Conservation (phyloP, 2,888 invertebrate genomes). For the Thecophora atra region DNA sequence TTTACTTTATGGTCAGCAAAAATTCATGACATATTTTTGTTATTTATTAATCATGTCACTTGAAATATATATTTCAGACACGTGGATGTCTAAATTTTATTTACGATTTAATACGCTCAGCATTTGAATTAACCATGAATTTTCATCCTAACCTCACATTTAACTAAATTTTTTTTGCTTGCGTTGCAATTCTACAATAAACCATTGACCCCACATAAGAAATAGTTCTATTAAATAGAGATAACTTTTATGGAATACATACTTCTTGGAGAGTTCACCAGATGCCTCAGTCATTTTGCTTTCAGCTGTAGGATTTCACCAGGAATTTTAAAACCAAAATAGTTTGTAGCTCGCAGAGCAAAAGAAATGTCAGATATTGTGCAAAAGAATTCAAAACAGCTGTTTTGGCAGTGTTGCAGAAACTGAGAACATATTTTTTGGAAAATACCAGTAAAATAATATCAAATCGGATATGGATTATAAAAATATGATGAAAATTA, state of each 20-base stretch:
- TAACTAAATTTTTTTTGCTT: conserved; percentile 47
- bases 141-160: conserved; percentile 46
- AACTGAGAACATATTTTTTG: too few species aligned
- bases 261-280: conserved; percentile 63
- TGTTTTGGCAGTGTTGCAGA: neutral
- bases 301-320: too few species aligned
- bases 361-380: neutral
- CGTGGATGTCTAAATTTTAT: conserved; percentile 7
- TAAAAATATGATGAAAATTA: too few species aligned
- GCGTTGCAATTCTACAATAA: conserved; percentile 29
- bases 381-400: conserved; percentile 1
- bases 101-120: neutral
- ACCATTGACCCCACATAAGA: too few species aligned
- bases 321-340: neutral
- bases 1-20: neutral
- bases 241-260: conserved; percentile 46
- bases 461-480: too few species aligned
- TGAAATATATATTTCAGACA: neutral
- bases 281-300: conserved; percentile 56
- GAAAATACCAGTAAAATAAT: neutral
- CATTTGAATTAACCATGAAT: conserved; percentile 38
- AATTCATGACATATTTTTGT: neutral
- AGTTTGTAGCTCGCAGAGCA: neutral
- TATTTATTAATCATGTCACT: neutral
- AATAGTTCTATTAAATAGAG: neutral